Percentiles rank a stretch among this genome's conserved stretches.
Conservation (phyloP, 2,797 vertebrate species). For the Myotis vivesi region DNA sequence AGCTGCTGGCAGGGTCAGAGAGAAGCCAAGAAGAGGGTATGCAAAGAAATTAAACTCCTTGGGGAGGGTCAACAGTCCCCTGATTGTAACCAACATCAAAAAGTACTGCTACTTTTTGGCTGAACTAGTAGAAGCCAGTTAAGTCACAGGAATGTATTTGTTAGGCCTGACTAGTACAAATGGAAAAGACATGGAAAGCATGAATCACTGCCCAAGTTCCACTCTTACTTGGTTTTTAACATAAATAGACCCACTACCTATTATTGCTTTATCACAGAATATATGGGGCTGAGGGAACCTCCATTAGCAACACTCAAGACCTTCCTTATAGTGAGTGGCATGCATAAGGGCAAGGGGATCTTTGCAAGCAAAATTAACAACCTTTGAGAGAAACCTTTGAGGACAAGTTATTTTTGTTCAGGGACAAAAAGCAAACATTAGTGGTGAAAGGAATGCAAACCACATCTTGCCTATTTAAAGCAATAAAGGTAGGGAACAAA, state of each 20-base stretch:
- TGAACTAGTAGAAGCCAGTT: background rate
- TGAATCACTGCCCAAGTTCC: background rate
- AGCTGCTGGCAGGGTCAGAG: background rate
- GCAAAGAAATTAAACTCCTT: background rate
- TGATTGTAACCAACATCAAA: background rate
- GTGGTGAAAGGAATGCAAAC: background rate
- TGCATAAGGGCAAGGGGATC: background rate
- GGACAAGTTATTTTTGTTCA: constrained; percentile 50
- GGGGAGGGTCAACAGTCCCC: background rate
- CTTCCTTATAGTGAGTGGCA: background rate
- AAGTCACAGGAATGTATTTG: background rate
- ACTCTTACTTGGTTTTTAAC: background rate
- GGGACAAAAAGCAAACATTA: constrained; percentile 34
- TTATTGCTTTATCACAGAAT: background rate
- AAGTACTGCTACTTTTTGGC: background rate
- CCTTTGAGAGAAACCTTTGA: background rate
- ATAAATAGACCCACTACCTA: background rate
- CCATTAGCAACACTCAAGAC: too few species aligned
- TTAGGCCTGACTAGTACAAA: background rate
- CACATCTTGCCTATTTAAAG: constrained; percentile 58
- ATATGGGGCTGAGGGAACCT: background rate
- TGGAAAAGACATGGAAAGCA: background rate
- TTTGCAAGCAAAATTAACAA: background rate
- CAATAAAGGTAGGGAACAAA: constrained; percentile 37
- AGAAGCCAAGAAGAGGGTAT: background rate